phyloP scores from a whole-genome alignment of 2,888 invertebrate species.

The Sphinx pinastri region DNA sequence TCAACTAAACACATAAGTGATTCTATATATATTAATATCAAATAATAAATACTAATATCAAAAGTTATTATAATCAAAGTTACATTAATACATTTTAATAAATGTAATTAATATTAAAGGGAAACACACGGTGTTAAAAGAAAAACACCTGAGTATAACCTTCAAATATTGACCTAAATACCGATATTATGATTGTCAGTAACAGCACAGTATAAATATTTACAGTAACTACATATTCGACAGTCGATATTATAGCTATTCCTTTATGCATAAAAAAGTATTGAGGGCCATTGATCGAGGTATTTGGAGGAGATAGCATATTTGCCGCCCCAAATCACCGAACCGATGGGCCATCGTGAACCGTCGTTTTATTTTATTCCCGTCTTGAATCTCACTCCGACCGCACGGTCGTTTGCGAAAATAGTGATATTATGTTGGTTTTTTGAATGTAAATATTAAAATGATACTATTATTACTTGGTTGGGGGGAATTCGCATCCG shows the following conservation, averaged over 20 bases:
- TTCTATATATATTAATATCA: too few species aligned
- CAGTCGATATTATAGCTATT: constrained; percentile 11
- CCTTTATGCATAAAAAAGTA: constrained; percentile 27
- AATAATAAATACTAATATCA: too few species aligned
- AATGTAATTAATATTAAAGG: too few species aligned
- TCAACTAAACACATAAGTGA: too few species aligned
- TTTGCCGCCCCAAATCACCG: constrained; percentile 40
- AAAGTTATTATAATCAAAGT: too few species aligned
- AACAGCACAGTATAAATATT: too few species aligned
- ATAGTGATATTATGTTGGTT: constrained; percentile 15
- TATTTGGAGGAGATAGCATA: constrained; percentile 43
- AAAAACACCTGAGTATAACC: too few species aligned
- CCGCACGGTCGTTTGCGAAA: constrained; percentile 31
- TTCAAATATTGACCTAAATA: not conserved
- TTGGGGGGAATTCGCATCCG: too few species aligned
- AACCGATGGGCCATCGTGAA: constrained; percentile 41
- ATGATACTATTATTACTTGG: not conserved
- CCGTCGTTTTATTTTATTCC: constrained; percentile 44
- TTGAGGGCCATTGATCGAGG: constrained; percentile 35
- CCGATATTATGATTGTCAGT: not conserved
- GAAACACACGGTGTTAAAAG: too few species aligned
- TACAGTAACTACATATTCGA: not conserved
- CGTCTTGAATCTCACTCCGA: constrained; percentile 39
- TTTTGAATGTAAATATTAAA: constrained; percentile 16
- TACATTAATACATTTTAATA: too few species aligned